phyloP scores from a whole-genome alignment of 2,888 invertebrate genomes.

The Shargacucullia verbasci region DNA sequence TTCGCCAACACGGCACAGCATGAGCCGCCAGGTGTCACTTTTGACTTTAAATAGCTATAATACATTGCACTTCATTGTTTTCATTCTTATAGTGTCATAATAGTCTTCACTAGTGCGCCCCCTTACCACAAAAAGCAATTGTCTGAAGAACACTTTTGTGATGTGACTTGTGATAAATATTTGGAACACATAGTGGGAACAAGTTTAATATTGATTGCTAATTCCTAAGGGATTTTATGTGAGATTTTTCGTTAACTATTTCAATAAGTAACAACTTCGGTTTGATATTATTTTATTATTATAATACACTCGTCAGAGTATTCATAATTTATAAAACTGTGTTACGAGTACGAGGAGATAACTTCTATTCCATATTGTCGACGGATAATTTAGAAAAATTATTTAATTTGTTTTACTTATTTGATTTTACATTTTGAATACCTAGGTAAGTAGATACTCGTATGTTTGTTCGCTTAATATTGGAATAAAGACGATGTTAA shows the following conservation, averaged over 20 bases:
- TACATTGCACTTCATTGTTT: slow-evolving; percentile 25
- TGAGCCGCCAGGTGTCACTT: slow-evolving; percentile 50
- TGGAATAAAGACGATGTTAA: too few species aligned
- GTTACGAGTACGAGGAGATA: too few species aligned
- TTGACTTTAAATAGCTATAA: slow-evolving; percentile 36
- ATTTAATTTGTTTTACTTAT: too few species aligned
- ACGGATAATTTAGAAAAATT: too few species aligned
- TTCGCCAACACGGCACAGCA: slow-evolving; percentile 51
- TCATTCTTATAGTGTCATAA: slow-evolving; percentile 17
- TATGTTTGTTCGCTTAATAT: too few species aligned
- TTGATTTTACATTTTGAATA: too few species aligned
- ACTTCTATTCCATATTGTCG: too few species aligned
- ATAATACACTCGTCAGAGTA: too few species aligned
- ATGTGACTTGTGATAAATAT: slow-evolving; percentile 21
- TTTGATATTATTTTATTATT: too few species aligned
- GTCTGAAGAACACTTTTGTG: slow-evolving; percentile 19
- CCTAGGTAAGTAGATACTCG: too few species aligned
- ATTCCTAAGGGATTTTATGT: not conserved
- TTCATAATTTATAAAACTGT: too few species aligned
- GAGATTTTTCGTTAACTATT: not conserved
- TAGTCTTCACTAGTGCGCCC: slow-evolving; percentile 9
- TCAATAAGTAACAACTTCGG: too few species aligned
- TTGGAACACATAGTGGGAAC: slow-evolving; percentile 14
- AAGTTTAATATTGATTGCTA: slow-evolving; percentile 10
- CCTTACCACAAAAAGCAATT: slow-evolving; percentile 24